A percentile compares a stretch with the other conserved stretches of the same genome.
These are phyloP conservation scores for Lepus oiostolus DNA, from an alignment of 2,797 vertebrate species.

Conservation along the genomic window DNA sequence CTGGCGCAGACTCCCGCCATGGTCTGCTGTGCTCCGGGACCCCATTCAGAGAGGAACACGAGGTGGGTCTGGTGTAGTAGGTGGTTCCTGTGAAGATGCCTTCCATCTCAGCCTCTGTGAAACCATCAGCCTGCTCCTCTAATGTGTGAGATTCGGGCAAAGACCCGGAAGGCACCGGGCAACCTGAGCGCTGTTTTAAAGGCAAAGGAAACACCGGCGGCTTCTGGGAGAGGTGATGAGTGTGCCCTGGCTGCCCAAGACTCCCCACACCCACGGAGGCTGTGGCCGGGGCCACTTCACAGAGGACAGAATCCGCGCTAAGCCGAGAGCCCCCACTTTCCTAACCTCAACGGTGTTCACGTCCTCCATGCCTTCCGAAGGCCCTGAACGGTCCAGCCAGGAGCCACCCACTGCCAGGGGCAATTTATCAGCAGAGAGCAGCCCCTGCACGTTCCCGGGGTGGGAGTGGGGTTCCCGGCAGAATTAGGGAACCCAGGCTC, in stretches of 20 bases:
- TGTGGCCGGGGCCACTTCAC: background rate
- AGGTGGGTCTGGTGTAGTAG: background rate
- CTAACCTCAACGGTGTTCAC: background rate
- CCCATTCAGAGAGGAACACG: background rate
- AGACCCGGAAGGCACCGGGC: background rate
- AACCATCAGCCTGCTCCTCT: background rate
- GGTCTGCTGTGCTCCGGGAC: background rate
- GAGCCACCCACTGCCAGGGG: background rate
- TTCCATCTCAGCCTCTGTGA: background rate
- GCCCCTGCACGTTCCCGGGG: background rate
- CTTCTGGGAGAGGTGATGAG: background rate
- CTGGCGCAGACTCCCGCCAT: background rate
- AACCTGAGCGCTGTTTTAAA: background rate
- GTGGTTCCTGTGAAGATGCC: background rate
- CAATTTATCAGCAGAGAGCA: conserved; percentile 51
- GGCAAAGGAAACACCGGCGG: background rate
- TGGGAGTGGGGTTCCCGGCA: too few relatives aligned
- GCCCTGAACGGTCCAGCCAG: background rate
- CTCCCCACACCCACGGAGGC: background rate
- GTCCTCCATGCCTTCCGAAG: background rate
- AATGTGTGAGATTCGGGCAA: background rate
- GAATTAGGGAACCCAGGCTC: background rate
- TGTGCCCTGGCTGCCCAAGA: too few relatives aligned
- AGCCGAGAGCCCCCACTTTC: background rate
- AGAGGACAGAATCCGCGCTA: background rate